phyloP scores from a whole-genome alignment of 1,140 invertebrate species.

The Tetraneura akinire region DNA sequence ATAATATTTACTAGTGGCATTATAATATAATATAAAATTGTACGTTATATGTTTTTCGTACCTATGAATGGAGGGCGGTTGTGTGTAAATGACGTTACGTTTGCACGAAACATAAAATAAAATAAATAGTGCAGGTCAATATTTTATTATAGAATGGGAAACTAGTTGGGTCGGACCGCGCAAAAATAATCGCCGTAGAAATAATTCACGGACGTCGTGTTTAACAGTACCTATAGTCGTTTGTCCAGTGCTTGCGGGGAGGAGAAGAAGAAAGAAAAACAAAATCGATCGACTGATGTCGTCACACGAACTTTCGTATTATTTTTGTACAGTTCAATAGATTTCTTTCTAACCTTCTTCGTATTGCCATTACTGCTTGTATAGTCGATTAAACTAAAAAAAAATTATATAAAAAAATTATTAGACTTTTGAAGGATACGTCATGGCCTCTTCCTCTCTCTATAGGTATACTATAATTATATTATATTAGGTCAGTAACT shows the following conservation, averaged over 20 bases:
- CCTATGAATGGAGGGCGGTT: no score
- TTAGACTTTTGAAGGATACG: no score
- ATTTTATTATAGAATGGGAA: neutral
- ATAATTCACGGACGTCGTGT: conserved; percentile 20
- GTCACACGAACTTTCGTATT: conserved; percentile 3
- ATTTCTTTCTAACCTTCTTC: conserved; percentile 15
- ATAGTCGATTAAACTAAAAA: no score
- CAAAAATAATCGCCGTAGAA: neutral
- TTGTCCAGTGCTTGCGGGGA: neutral
- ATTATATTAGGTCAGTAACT: no score
- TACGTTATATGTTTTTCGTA: neutral
- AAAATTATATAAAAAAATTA: no score
- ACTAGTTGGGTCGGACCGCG: neutral
- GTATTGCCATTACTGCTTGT: no score
- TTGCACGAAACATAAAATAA: no score
- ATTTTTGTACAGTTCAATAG: conserved; percentile 10
- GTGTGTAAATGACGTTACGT: neutral
- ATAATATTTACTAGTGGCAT: no score
- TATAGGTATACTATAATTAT: no score
- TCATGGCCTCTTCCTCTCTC: no score
- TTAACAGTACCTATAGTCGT: neutral
- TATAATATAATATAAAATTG: neutral
- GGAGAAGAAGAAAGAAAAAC: neutral
- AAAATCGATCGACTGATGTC: conserved; percentile 36
- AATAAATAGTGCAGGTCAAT: neutral